phyloP scores from a whole-genome alignment of 1,140 invertebrate species.

The Mylabris phalerata region DNA sequence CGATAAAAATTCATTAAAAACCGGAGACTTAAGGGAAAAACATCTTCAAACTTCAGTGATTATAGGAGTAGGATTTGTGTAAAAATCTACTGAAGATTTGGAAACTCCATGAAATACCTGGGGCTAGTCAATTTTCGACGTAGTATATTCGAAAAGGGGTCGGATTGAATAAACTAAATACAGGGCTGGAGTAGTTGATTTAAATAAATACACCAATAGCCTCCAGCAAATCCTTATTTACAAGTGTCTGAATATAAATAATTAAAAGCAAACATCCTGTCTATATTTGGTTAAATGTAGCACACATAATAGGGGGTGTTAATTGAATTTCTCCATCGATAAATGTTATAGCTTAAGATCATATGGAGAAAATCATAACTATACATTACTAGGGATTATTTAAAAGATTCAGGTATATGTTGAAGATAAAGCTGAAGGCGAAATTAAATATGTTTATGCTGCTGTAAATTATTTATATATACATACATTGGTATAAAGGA shows the following conservation, averaged over 20 bases:
- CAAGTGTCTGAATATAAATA: conserved; percentile 23
- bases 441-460: conserved; percentile 19
- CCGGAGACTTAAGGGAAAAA: no score
- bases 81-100: no score
- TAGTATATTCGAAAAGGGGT: neutral
- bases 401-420: no score
- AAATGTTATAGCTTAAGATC: neutral
- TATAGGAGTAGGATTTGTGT: no score
- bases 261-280: conserved; percentile 24
- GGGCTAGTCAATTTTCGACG: no score
- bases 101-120: no score
- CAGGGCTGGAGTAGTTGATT: conserved; percentile 9
- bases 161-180: conserved; percentile 3
- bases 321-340: conserved; percentile 9
- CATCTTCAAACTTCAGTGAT: no score
- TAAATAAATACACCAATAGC: conserved; percentile 14
- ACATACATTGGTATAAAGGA: conserved; percentile 4
- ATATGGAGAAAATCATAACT: no score
- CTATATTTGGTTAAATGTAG: neutral
- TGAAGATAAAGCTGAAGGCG: no score
- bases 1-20: no score
- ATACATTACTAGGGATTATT: no score
- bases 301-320: neutral
- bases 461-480: conserved; percentile 24
- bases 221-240: conserved; percentile 20